Base-by-base conservation (phyloP, 2,888 invertebrate genomes). In the Mechanitis messenoides region DNA sequence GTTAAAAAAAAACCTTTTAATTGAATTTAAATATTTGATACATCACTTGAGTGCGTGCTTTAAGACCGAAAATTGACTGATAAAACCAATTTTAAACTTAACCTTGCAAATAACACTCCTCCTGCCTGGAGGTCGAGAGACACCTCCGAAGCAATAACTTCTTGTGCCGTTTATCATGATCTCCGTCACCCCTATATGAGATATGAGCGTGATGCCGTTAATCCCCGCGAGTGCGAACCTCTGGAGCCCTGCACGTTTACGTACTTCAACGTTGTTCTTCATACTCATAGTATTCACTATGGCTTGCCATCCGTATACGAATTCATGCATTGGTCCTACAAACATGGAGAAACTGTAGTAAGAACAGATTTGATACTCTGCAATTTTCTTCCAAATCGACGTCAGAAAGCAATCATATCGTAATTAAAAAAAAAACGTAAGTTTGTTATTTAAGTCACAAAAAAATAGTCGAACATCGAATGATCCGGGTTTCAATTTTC, bases 261-360 rank as follows among this genome's bases (percentile, higher is more conserved):
- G 84, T 33, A 89, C 88, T 65, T 90, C 90, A 0, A 89, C 90
- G 69, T 89, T 89, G 64, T 90, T 90, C 71, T 89, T 89, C 88
- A 87, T 87, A 60, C 88, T 88, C 88, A 90, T 88, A 2, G 89
- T 88, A 69, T 89, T 90, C n/a, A 88, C 87, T 67, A 89, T 87
- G 35, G 89, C 85, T 74, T 90, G 89, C 89, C 88, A 89, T 1
- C 90, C 90, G 68, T 90, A 90, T 5, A 90, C 89, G 67, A 90
- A 90, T 64, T 89, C 89, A 68, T 89, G 90, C 87, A 90, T 87
- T 6, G 89, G 89, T 56, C 89, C 89, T 89, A 53, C 11, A 38
- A 38, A 46, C 45, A 35, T 61, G 33, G 38, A 12, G 38, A 6
- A 38, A 6, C 4, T 38, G 7, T 38, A 7, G 7, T 38, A 20